phyloP scores from a whole-genome alignment of 2,797 vertebrate genomes.

The Acridotheres tristis region DNA sequence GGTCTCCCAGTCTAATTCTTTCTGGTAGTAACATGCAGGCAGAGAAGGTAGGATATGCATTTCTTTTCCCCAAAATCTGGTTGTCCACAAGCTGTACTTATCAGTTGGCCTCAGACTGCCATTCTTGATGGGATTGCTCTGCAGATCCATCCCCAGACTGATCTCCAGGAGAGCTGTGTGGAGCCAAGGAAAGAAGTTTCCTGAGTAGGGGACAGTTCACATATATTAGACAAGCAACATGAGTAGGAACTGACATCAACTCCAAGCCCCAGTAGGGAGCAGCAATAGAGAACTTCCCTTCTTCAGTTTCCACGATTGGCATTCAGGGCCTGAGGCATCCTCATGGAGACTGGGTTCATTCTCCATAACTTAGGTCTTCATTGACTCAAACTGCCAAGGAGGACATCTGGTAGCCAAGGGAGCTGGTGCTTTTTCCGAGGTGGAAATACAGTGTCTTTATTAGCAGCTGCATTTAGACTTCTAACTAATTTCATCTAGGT shows the following conservation, averaged over 20 bases:
- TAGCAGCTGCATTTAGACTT: slow-evolving; percentile 33
- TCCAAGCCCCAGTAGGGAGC: neutral
- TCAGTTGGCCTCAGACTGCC: neutral
- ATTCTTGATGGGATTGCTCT: neutral
- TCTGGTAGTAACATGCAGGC: neutral
- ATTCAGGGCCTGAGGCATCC: neutral
- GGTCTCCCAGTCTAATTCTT: neutral
- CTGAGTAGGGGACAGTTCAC: neutral
- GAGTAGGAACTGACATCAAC: neutral
- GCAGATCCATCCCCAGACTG: neutral
- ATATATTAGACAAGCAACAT: neutral
- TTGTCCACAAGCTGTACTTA: neutral
- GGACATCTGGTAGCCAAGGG: slow-evolving; percentile 15
- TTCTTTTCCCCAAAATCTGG: neutral
- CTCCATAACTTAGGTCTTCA: slow-evolving; percentile 1
- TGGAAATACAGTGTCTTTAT: neutral
- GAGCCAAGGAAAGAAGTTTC: neutral
- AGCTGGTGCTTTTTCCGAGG: slow-evolving; percentile 24
- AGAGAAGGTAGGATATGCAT: neutral
- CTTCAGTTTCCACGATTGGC: neutral
- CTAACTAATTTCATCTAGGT: slow-evolving; percentile 53
- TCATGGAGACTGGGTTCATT: neutral
- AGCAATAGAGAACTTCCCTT: neutral
- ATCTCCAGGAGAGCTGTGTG: neutral
- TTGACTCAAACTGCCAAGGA: neutral